Evolutionary conservation across 2,113 vertebrate genomes (phyloP).

Genomic region (Microcebus murinus): DNA sequence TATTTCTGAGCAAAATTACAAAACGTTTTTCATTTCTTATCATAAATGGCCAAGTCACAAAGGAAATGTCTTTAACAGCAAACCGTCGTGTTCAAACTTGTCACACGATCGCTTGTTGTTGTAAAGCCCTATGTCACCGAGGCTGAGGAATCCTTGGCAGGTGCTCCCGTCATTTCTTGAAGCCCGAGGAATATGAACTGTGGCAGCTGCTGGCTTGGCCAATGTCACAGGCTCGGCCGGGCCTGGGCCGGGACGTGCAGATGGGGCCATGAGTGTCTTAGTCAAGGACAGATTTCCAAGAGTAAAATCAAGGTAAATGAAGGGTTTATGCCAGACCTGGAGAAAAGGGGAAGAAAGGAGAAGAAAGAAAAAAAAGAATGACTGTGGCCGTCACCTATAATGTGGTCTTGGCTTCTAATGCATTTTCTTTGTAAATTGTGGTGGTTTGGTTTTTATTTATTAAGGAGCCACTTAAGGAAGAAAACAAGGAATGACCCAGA

Average conservation of each 20-base stretch:
- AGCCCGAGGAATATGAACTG: background rate
- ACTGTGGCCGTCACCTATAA: background rate
- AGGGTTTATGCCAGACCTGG: background rate
- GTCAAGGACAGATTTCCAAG: background rate
- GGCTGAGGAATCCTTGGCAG: background rate
- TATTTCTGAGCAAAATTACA: background rate
- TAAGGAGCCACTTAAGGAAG: slow-evolving; percentile 29
- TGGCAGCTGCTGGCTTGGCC: background rate
- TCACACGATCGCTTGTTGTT: background rate
- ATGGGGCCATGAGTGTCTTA: background rate
- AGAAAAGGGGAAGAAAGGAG: background rate
- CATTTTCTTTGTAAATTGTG: background rate
- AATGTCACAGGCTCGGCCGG: fast-evolving
- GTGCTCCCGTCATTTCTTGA: background rate
- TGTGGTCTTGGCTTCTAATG: background rate
- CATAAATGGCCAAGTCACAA: background rate
- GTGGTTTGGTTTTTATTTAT: slow-evolving; percentile 48
- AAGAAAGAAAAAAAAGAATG: background rate
- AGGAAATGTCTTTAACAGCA: background rate
- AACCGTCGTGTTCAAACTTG: background rate
- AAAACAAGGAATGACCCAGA: background rate
- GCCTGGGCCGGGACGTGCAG: fast-evolving
- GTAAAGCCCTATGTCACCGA: background rate
- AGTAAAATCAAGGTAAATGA: background rate
- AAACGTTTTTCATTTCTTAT: background rate